phyloP scores from a whole-genome alignment of 2,888 invertebrate species.

The Choreutis nemorana region DNA sequence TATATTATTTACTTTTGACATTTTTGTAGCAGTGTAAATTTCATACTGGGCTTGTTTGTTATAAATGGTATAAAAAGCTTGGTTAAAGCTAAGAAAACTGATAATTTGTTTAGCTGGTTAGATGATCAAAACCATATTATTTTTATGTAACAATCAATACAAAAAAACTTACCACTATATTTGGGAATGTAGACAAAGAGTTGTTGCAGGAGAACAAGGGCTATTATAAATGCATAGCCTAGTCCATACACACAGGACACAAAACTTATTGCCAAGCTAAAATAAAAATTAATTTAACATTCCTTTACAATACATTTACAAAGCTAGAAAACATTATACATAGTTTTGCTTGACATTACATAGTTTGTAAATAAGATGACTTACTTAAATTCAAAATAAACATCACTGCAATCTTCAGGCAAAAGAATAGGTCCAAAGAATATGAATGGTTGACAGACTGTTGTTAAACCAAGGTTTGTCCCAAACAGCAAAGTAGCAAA shows the following conservation, averaged over 20 bases:
- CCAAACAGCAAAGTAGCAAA: conserved; percentile 75
- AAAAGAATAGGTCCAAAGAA: conserved; percentile 73
- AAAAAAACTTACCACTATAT: conserved; percentile 41
- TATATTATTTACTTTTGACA: no score
- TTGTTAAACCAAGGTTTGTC: conserved; percentile 82
- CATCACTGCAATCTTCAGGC: conserved; percentile 86
- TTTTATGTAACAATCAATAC: background rate
- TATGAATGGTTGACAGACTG: conserved; percentile 84
- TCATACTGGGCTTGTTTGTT: no score
- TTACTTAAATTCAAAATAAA: conserved; percentile 81
- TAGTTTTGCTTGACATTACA: background rate
- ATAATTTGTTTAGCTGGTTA: background rate
- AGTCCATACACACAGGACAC: conserved; percentile 60
- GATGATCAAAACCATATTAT: background rate
- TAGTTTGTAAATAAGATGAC: conserved; percentile 22
- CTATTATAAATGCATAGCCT: conserved; percentile 47
- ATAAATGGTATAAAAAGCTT: no score
- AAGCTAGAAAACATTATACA: conserved; percentile 2
- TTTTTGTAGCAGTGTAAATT: no score
- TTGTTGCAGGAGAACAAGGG: conserved; percentile 49
- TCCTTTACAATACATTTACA: no score
- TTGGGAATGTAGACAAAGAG: conserved; percentile 51
- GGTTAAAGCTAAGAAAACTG: no score
- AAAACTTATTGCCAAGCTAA: conserved; percentile 64
- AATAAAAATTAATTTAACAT: no score